A percentile compares a stretch with the other conserved stretches of the same genome.
These are phyloP conservation scores for Melikaiella ostensackeni DNA, from an alignment of 2,888 invertebrate species.

Conservation along the genomic window DNA sequence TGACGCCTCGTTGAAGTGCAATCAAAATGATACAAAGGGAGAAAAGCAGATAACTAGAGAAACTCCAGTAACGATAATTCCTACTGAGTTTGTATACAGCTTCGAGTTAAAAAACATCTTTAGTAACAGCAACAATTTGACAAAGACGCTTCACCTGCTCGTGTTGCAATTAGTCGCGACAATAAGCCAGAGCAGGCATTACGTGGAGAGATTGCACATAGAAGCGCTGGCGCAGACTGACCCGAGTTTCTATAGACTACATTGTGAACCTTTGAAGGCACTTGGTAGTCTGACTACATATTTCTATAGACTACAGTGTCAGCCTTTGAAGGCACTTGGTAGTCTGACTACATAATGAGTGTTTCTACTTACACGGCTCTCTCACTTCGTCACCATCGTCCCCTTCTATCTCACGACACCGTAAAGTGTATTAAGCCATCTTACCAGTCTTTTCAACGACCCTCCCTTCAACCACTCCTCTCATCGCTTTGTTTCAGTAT, in stretches of 20 bases:
- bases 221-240: slow-evolving; percentile 43
- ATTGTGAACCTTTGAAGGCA: slow-evolving; percentile 59
- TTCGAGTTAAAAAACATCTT: not conserved
- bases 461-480: not conserved
- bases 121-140: not conserved
- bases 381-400: slow-evolving; percentile 22
- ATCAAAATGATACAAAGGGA: not conserved
- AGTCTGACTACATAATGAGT: slow-evolving; percentile 66
- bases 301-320: slow-evolving; percentile 50
- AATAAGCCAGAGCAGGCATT: slow-evolving; percentile 15
- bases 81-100: not conserved
- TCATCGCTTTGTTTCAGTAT: not conserved
- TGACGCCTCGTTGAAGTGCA: not conserved
- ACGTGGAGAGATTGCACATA: slow-evolving; percentile 4
- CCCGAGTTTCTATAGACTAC: slow-evolving; percentile 54
- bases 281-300: slow-evolving; percentile 61
- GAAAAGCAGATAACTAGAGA: not conserved
- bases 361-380: slow-evolving; percentile 59
- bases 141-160: not conserved
- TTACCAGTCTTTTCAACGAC: slow-evolving; percentile 19
- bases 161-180: slow-evolving; percentile 3
- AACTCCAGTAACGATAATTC: not conserved
- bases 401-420: not conserved
- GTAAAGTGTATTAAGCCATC: slow-evolving; percentile 31
- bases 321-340: slow-evolving; percentile 60